Base-by-base conservation (phyloP, 1,140 invertebrate genomes). In the Drosophila lacteicornis region DNA sequence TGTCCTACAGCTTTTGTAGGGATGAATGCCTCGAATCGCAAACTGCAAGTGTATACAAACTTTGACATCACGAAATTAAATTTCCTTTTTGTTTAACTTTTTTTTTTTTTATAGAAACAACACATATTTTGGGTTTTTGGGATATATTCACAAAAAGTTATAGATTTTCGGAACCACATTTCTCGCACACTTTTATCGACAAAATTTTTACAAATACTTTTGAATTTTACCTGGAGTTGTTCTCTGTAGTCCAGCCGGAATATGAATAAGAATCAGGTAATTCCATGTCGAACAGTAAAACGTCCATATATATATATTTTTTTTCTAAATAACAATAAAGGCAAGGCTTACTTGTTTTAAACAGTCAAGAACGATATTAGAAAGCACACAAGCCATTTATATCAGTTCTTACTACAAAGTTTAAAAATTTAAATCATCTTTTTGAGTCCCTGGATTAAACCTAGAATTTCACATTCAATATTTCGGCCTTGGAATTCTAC, bases 71-170 rank as follows among this genome's bases (percentile, higher is more conserved):
- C n/a, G n/a, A 45, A 36, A 36, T 36, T 3, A 1, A 36, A 36
- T 36, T 36, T 11, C 11, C 8, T 36, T 36, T 11, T 36, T 36
- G 3, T 12, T 12, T 4, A 11, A 36, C 3, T 36, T 1, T 0
- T 36, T 36, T 36, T 36, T 36, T 36, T 36, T 1, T 36, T 36
- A 9, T 33, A 30, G 8, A 30, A 30, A 30, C 30, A 30, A 30
- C 6, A 30, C 9, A 33, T 9, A 33, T 36, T 17, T 43, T 9
- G 7, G 95, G 49, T 22, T 63, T 22, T 56, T n/a, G 15, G 2
- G 9, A 15, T 11, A 61, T 36, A 8, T 53, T 36, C 19, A 15
- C 17, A 4, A 36, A 13, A 0, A 8, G 3, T 15, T 15, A 4
- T n/a, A 59, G 27, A 15, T 56, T 63, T 33, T 8, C 12, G 12